phyloP scores from a whole-genome alignment of 2,888 invertebrate species.

The Gisinianus flammeolus region DNA sequence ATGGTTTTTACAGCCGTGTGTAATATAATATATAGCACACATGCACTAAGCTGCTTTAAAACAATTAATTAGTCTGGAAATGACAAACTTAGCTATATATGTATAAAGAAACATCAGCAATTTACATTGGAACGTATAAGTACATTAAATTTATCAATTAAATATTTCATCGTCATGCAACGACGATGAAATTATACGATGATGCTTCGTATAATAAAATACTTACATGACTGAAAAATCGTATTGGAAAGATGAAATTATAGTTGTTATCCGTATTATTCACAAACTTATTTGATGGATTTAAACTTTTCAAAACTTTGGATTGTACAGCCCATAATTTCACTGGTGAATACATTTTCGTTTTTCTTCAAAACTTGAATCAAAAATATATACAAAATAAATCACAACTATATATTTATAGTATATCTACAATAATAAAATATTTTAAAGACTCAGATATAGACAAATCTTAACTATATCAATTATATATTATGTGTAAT shows the following conservation, averaged over 20 bases:
- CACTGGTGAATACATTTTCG: slow-evolving; percentile 9
- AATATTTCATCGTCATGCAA: no score
- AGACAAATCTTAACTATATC: not conserved
- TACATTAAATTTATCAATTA: no score
- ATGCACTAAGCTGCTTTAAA: no score
- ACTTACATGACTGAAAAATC: not conserved
- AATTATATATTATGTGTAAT: not conserved
- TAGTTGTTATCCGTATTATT: not conserved
- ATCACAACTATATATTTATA: no score
- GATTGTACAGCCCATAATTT: slow-evolving; percentile 20
- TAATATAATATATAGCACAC: no score
- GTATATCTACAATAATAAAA: not conserved
- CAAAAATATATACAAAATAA: not conserved
- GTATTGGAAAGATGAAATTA: not conserved
- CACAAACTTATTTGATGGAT: not conserved
- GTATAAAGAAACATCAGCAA: no score
- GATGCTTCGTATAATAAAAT: not conserved
- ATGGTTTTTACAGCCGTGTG: no score
- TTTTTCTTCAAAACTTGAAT: not conserved
- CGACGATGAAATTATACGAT: no score
- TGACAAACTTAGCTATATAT: no score
- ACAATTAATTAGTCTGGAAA: no score
- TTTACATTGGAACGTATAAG: no score
- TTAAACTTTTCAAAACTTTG: slow-evolving; percentile 3
- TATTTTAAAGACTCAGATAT: not conserved